Percentiles rank a stretch among this genome's conserved stretches.
Evolutionary conservation across 2,888 invertebrate genomes (phyloP).

Genomic region (Melitaea athalia): DNA sequence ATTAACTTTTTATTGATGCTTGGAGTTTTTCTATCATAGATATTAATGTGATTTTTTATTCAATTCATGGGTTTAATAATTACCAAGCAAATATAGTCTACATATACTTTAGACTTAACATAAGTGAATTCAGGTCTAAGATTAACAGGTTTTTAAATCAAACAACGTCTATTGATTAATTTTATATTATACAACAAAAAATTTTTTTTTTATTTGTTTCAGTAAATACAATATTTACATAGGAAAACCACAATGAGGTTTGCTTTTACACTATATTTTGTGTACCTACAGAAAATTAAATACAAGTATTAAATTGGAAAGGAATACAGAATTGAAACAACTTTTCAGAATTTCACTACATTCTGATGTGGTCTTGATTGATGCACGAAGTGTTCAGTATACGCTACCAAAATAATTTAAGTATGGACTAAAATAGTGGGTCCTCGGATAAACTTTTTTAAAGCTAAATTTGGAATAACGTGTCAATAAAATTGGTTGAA

Average conservation of each 20-base stretch:
- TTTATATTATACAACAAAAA: neutral
- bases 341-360: too few species aligned
- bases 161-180: neutral
- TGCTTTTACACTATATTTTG: neutral
- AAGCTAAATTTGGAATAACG: too few species aligned
- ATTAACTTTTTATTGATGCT: neutral
- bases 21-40: neutral
- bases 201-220: neutral
- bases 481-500: too few species aligned
- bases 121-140: conserved; percentile 1
- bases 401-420: too few species aligned
- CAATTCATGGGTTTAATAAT: too few species aligned
- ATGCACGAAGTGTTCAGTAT: too few species aligned
- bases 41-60: neutral
- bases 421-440: too few species aligned
- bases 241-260: neutral
- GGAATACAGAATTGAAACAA: too few species aligned
- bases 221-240: neutral
- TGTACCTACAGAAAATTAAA: neutral
- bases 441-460: too few species aligned
- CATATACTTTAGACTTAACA: neutral
- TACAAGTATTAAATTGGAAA: too few species aligned
- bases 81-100: neutral
- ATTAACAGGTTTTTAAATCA: neutral
- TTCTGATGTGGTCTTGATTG: too few species aligned